These are phyloP conservation scores for Coccyzus lansbergi DNA, from an alignment of 2,797 vertebrate species.

Conservation along the genomic window DNA sequence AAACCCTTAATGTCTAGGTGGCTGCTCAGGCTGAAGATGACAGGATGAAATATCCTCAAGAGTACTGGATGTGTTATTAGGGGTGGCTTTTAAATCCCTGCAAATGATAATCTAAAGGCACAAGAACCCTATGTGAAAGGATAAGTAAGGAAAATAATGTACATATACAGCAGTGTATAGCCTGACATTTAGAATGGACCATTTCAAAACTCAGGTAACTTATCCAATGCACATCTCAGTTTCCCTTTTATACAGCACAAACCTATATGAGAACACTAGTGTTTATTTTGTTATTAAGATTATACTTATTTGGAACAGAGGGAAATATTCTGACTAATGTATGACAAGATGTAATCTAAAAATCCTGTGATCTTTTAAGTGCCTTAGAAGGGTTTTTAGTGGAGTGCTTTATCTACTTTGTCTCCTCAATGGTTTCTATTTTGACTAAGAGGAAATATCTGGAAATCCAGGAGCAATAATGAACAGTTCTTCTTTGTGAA, in stretches of 20 bases:
- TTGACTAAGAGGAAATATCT: neutral
- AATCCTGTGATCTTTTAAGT: too few species aligned
- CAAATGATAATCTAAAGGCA: neutral
- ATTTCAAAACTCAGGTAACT: neutral
- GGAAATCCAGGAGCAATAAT: neutral
- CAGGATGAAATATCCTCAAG: neutral
- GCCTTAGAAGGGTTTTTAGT: neutral
- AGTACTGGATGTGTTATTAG: neutral
- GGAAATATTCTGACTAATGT: neutral
- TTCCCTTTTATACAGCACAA: neutral
- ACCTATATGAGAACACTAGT: fast-evolving
- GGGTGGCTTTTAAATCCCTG: neutral
- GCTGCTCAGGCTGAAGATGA: neutral
- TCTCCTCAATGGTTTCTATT: neutral
- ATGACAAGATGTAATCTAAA: neutral
- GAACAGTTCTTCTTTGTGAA: neutral
- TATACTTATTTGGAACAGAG: neutral
- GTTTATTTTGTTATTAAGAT: neutral
- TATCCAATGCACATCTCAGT: neutral
- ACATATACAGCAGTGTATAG: neutral
- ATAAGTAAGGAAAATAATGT: neutral
- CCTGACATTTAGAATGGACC: neutral
- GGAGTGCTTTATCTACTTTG: neutral
- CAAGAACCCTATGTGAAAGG: neutral
- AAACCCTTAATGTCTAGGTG: neutral